phyloP scores from a whole-genome alignment of 1,140 invertebrate genomes.

The Drosophila tani region DNA sequence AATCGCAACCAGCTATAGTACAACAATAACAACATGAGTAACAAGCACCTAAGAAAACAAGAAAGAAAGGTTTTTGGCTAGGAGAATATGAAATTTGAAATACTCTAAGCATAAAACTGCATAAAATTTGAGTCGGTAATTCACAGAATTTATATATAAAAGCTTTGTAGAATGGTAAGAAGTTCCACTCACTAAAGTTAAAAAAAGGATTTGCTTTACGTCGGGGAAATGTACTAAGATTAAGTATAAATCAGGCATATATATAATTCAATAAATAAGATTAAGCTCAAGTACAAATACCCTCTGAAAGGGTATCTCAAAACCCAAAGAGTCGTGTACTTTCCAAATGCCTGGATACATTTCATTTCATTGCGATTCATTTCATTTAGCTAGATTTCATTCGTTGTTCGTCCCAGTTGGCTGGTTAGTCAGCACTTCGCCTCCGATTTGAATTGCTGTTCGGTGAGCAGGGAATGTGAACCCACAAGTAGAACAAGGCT shows the following conservation, averaged over 20 bases:
- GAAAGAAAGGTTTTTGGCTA: constrained; percentile 21
- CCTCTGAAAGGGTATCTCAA: constrained; percentile 11
- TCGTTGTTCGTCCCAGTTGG: constrained; percentile 50
- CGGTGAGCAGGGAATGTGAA: constrained; percentile 20
- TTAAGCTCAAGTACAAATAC: background rate
- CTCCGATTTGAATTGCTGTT: constrained; percentile 47
- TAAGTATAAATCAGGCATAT: too few species aligned
- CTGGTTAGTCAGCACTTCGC: constrained; percentile 62
- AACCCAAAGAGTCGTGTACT: constrained; percentile 43
- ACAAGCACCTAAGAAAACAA: constrained; percentile 37
- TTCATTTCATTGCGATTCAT: constrained; percentile 70
- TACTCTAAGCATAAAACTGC: constrained; percentile 1
- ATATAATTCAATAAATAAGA: too few species aligned
- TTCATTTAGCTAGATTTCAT: constrained; percentile 49
- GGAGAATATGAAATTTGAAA: background rate
- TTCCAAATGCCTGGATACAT: constrained; percentile 66
- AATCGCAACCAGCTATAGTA: constrained; percentile 55
- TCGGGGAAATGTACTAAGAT: too few species aligned
- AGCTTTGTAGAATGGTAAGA: too few species aligned
- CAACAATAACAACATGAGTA: constrained; percentile 40
- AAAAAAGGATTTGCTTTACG: too few species aligned
- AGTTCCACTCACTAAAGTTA: too few species aligned
- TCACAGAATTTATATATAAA: too few species aligned
- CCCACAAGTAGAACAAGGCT: constrained; percentile 52
- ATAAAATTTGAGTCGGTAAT: background rate